Evolutionary conservation across 1,140 invertebrate genomes (phyloP), one percentile per base, ranked within the genome.

Genomic region (Acromyrmex charruanus): DNA sequence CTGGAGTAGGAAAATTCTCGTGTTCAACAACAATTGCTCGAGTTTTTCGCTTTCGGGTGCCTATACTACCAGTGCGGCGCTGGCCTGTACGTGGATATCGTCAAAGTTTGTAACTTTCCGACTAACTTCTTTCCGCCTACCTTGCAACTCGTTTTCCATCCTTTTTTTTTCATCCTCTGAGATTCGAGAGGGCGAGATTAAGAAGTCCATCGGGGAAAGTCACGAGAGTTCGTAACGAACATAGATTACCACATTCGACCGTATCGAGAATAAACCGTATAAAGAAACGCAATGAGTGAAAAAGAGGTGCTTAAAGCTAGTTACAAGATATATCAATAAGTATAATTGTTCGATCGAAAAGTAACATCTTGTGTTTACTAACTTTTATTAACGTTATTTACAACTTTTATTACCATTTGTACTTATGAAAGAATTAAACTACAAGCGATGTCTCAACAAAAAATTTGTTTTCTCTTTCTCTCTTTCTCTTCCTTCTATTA

Each of bases 401-500:
- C 7, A 39, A 44, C n/a, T 84, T 84, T 84, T 84, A 74, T 61
- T 84, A 61, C 69, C 25, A 16, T 9, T 10, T 49, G 69, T 69
- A 84, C 80, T 84, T 84, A 75, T 39, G n/a, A 74, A 71, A 21
- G 0, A 21, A 84, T 75, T 84, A 75, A 49, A 82, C 39, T 39
- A 4, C 53, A 18, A 59, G 35, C 66, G 9, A 59, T 74, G 35
- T 49, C 28, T 84, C 55, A 61, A 74, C 25, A 35, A n/a, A 9
- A 74, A 75, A 58, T 44, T 7, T 44, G 39, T 44, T 44, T 39
- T 44, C 9, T 44, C 55, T 49, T 28, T 49, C 18, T 21, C 61
- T 25, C 21, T 44, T 10, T 28, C 51, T 35, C 3, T 74, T 25
- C 3, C 35, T 14, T 51, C 21, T 49, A 25, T 25, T 25, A 25